phyloP scores from a whole-genome alignment of 1,140 invertebrate genomes.

The Atta texana region DNA sequence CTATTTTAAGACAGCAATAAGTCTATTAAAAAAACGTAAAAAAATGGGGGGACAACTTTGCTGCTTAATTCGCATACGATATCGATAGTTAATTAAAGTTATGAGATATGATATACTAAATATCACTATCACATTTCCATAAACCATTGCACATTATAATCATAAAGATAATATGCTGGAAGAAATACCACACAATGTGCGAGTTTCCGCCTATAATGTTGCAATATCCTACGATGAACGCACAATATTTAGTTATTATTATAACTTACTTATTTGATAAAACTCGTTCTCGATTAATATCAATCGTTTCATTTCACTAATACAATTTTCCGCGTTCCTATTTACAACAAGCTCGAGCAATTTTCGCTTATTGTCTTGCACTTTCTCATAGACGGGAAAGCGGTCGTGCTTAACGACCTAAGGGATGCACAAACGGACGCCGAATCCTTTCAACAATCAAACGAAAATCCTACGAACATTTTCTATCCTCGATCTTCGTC shows the following conservation, averaged over 20 bases:
- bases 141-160: neutral
- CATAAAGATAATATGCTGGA: neutral
- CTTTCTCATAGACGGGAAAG: neutral
- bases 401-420: constrained; percentile 22
- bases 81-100: neutral
- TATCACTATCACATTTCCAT: neutral
- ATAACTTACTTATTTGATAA: neutral
- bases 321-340: constrained; percentile 27
- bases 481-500: neutral
- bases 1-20: neutral
- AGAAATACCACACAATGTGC: neutral
- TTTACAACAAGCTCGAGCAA: constrained; percentile 11
- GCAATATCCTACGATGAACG: neutral
- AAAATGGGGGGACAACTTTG: neutral
- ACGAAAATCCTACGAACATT: constrained; percentile 38
- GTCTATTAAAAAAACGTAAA: neutral
- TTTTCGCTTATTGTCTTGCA: constrained; percentile 41
- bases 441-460: constrained; percentile 28
- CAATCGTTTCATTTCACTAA: constrained; percentile 23
- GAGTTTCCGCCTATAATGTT: neutral
- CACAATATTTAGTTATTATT: neutral
- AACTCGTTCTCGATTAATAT: constrained; percentile 31
- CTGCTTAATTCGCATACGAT: too few species aligned
- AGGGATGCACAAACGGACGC: constrained; percentile 28
- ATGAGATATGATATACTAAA: neutral